These are phyloP conservation scores for Corella eumyota DNA, from an alignment of 23 tunicate genomes.

Conservation along the genomic window DNA sequence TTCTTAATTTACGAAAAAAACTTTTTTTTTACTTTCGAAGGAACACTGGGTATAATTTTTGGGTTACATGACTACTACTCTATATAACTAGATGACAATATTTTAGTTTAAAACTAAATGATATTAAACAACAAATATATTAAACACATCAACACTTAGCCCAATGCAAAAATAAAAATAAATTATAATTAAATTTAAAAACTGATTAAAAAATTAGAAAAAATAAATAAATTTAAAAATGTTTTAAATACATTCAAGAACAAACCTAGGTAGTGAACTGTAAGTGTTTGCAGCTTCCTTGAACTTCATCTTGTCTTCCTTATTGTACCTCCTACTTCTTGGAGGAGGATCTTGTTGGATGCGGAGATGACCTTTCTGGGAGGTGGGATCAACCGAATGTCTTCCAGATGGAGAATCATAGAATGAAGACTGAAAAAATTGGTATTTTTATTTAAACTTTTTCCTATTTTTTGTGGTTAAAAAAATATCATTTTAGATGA, in stretches of 20 bases:
- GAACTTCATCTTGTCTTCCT: conserved; percentile 7
- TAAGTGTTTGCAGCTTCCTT: conserved; percentile 20
- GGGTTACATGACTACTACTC: no score
- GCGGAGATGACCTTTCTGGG: conserved; percentile 14
- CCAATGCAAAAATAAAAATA: not conserved
- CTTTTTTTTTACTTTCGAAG: no score
- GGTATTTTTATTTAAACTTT: not conserved
- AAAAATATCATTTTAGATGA: not conserved
- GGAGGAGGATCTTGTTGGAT: not conserved
- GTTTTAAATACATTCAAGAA: not conserved
- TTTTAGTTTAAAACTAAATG: no score
- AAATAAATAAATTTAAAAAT: not conserved
- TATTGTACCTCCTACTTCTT: not conserved
- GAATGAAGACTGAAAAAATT: conserved; percentile 10
- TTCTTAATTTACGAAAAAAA: no score
- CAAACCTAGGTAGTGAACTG: conserved; percentile 74
- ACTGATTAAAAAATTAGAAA: not conserved
- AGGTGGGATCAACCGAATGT: conserved; percentile 42
- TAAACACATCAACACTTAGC: not conserved
- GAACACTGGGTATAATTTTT: no score
- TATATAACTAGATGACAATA: no score
- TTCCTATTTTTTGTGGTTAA: no score
- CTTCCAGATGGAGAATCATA: conserved; percentile 24
- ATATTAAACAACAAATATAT: not conserved
- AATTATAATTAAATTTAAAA: not conserved